These are phyloP conservation scores for Discoglossus pictus DNA, from an alignment of 2,797 vertebrate genomes.

Conservation along the genomic window DNA sequence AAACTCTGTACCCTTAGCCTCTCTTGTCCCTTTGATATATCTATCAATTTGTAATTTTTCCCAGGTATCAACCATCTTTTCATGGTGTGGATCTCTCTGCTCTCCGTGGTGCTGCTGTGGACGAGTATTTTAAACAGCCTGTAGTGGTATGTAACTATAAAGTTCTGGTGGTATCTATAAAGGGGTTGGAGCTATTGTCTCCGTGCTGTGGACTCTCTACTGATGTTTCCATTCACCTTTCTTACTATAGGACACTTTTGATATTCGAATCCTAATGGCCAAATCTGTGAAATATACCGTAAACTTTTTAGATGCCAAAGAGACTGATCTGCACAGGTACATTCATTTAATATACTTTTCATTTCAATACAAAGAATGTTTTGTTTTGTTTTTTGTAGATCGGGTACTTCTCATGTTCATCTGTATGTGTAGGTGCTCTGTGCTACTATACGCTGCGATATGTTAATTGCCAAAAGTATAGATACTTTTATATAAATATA, in stretches of 20 bases:
- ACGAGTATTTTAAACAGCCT: constrained; percentile 94
- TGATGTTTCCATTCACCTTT: background rate
- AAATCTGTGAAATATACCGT: constrained; percentile 97
- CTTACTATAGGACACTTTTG: constrained; percentile 86
- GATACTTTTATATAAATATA: too few relatives aligned
- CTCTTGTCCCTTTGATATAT: background rate
- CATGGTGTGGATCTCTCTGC: constrained; percentile 95
- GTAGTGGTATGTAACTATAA: constrained; percentile 80
- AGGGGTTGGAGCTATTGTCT: background rate
- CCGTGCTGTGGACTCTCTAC: too few relatives aligned
- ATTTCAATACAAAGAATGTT: background rate
- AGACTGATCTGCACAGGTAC: constrained; percentile 93
- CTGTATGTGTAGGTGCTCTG: too few relatives aligned
- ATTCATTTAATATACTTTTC: too few relatives aligned
- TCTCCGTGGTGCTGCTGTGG: constrained; percentile 90
- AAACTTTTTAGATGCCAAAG: constrained; percentile 96
- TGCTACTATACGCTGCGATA: too few relatives aligned
- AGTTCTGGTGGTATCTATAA: background rate
- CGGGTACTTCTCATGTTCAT: background rate
- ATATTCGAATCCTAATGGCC: constrained; percentile 95
- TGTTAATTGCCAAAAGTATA: too few relatives aligned
- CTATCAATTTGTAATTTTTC: background rate
- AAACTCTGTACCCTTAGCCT: background rate
- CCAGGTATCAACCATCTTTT: constrained; percentile 95
- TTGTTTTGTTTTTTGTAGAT: too few relatives aligned